Conservation (phyloP, 2,888 invertebrate species). For the Drosophila pseudotalamancana region DNA sequence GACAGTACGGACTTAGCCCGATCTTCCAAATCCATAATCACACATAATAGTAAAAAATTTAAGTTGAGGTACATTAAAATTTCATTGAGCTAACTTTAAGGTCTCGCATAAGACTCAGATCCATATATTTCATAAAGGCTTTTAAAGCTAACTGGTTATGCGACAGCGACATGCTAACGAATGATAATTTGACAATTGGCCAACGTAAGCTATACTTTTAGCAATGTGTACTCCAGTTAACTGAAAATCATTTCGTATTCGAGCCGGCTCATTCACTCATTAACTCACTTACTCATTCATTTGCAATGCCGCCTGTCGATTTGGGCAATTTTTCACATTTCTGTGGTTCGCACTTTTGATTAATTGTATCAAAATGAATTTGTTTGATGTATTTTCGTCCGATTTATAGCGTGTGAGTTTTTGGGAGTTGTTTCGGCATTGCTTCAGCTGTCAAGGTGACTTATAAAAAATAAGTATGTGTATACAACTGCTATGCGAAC, state of each 20-base stretch:
- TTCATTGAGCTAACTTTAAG: not conserved
- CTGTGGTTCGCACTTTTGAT: constrained; percentile 58
- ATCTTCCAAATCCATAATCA: too few relatives aligned
- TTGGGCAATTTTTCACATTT: constrained; percentile 68
- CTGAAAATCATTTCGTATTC: constrained; percentile 32
- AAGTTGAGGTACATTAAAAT: not conserved
- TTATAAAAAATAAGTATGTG: constrained; percentile 13
- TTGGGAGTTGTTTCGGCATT: constrained; percentile 12
- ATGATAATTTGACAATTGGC: constrained; percentile 4
- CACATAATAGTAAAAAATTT: too few relatives aligned
- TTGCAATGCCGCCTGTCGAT: constrained; percentile 53
- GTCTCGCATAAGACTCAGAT: too few relatives aligned
- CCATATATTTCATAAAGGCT: not conserved
- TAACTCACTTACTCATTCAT: constrained; percentile 49
- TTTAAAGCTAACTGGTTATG: not conserved
- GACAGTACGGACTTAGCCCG: too few relatives aligned
- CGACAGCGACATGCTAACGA: not conserved
- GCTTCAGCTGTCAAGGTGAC: constrained; percentile 27
- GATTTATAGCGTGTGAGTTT: constrained; percentile 34
- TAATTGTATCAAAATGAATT: constrained; percentile 50
- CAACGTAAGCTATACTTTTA: constrained; percentile 1
- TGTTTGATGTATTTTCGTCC: constrained; percentile 7
- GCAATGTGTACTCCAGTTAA: constrained; percentile 29
- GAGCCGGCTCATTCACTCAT: constrained; percentile 23
- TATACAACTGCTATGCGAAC: constrained; percentile 11